Evolutionary conservation across 2,888 invertebrate species (phyloP).

Genomic region (Metallyticus violacea): DNA sequence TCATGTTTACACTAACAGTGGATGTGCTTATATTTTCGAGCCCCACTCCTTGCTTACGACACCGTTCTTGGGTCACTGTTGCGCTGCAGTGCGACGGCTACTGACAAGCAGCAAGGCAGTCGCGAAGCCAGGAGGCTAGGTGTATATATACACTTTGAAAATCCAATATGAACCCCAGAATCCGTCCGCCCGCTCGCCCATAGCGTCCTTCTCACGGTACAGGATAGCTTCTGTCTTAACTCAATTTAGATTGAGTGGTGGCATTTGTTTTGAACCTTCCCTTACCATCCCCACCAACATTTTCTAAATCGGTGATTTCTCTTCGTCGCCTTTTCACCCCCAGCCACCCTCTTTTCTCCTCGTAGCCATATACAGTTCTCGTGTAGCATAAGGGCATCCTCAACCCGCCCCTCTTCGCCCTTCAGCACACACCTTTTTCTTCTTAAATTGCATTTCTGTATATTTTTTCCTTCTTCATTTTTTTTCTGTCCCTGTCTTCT

Average conservation of each 20-base stretch:
- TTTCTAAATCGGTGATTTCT: slow-evolving; percentile 33
- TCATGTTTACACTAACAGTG: too few relatives aligned
- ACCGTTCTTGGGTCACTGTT: neutral
- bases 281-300: slow-evolving; percentile 32
- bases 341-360: slow-evolving; percentile 27
- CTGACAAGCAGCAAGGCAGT: neutral
- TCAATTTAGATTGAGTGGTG: slow-evolving; percentile 51
- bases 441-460: slow-evolving; percentile 24
- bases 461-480: slow-evolving; percentile 15
- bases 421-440: slow-evolving; percentile 11
- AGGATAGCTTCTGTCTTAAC: slow-evolving; percentile 41
- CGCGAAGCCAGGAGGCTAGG: slow-evolving; percentile 15
- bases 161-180: slow-evolving; percentile 20
- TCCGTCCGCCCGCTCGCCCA: slow-evolving; percentile 15
- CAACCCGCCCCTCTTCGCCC: slow-evolving; percentile 31
- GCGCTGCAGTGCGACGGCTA: neutral
- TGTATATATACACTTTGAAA: slow-evolving; percentile 19
- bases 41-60: too few relatives aligned
- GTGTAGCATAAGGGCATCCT: neutral
- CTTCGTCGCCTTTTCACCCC: slow-evolving; percentile 30
- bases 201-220: neutral
- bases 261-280: slow-evolving; percentile 44
- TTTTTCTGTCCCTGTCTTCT: slow-evolving; percentile 17
- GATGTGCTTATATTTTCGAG: too few relatives aligned
- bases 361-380: neutral